Evolutionary conservation across 1,140 invertebrate genomes (phyloP).

Genomic region (Calephelis virginiensis): DNA sequence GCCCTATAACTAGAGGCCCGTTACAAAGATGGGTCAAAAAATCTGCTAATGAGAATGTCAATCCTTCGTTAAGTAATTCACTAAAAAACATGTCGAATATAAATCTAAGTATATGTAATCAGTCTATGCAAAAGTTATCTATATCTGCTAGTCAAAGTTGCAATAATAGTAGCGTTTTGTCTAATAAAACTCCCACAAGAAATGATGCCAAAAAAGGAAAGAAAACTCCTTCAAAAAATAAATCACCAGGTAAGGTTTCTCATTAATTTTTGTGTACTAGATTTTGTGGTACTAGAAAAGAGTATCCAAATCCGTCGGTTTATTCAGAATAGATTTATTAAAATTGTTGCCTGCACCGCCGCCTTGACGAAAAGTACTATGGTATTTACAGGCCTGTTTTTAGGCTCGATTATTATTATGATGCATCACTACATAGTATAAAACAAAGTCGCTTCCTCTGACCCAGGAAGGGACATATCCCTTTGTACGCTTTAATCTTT

Average conservation of each 20-base stretch:
- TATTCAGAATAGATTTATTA: too few relatives aligned
- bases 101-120: conserved; percentile 75
- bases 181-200: conserved; percentile 71
- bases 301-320: too few relatives aligned
- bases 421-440: too few relatives aligned
- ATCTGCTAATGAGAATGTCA: conserved; percentile 60
- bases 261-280: too few relatives aligned
- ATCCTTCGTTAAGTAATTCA: conserved; percentile 55
- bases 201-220: conserved; percentile 68
- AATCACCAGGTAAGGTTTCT: conserved; percentile 80
- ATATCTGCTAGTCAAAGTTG: conserved; percentile 79
- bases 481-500: too few relatives aligned
- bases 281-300: too few relatives aligned
- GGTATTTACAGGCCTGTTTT: too few relatives aligned
- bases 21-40: conserved; percentile 89
- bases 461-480: too few relatives aligned
- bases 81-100: conserved; percentile 67
- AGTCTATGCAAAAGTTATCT: conserved; percentile 79
- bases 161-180: conserved; percentile 61
- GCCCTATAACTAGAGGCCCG: conserved; percentile 86
- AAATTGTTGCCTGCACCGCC: too few relatives aligned
- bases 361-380: too few relatives aligned
- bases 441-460: too few relatives aligned
- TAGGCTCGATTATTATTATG: too few relatives aligned
- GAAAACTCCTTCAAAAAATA: conserved; percentile 85